Percentiles rank a stretch among this genome's conserved stretches.
Evolutionary conservation across 2,888 invertebrate species (phyloP).

Genomic region (Philaethria dido): DNA sequence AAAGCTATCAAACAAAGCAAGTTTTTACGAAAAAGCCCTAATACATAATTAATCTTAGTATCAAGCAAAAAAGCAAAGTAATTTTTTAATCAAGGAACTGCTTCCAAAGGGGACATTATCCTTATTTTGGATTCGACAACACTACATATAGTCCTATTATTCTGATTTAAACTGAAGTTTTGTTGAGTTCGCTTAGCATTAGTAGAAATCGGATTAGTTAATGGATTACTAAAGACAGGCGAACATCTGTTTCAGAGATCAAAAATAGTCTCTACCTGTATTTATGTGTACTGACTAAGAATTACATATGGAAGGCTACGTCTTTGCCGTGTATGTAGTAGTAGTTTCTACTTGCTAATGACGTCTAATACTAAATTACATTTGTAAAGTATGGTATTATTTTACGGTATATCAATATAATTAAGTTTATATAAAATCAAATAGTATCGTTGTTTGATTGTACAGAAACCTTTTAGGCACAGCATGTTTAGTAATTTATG

Average conservation of each 20-base stretch:
- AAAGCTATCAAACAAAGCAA: no score
- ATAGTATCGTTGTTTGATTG: no score
- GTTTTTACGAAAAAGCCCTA: background rate
- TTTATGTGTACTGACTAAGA: conserved; percentile 1
- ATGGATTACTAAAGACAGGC: conserved; percentile 44
- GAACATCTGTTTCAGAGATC: conserved; percentile 26
- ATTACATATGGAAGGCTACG: background rate
- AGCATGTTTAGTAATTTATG: no score
- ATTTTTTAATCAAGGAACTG: conserved; percentile 17
- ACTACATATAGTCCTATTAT: conserved; percentile 16
- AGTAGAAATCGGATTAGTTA: conserved; percentile 49
- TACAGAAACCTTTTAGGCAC: no score
- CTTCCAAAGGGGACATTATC: conserved; percentile 5
- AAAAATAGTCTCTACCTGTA: conserved; percentile 3
- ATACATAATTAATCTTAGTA: background rate
- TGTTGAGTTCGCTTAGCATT: conserved; percentile 37
- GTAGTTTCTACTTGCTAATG: conserved; percentile 7
- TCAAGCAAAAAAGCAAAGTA: background rate
- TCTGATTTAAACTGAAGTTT: conserved; percentile 31
- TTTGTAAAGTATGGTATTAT: no score
- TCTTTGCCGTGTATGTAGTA: background rate
- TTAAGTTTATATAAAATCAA: no score
- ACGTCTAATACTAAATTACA: background rate
- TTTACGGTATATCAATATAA: no score
- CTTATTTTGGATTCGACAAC: conserved; percentile 20